A percentile compares a stretch with the other conserved stretches of the same genome.
Conservation (phyloP, 2,888 invertebrate species). For the Ptycholaimellus sp. region DNA sequence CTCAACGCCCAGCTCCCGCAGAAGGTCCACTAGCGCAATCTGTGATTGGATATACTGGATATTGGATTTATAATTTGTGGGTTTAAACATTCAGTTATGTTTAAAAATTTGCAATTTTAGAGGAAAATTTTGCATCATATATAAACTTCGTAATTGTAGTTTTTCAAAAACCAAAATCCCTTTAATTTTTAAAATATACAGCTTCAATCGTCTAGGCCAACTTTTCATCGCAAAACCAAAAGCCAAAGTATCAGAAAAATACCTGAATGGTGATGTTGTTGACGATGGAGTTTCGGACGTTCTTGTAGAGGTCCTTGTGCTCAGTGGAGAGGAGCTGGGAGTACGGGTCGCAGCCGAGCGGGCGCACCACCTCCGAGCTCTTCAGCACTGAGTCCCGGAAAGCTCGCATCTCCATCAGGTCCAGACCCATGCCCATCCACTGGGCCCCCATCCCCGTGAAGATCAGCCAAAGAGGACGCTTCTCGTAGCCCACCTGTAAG, state of each 20-base stretch:
- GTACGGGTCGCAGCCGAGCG: slow-evolving; percentile 57
- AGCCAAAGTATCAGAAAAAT: too few species aligned
- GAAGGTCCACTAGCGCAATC: slow-evolving; percentile 72
- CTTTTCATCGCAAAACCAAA: too few species aligned
- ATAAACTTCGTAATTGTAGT: too few species aligned
- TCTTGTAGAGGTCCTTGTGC: slow-evolving; percentile 38
- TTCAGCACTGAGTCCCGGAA: slow-evolving; percentile 54
- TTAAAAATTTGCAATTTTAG: neutral
- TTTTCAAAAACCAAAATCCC: too few species aligned
- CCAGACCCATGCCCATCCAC: slow-evolving; percentile 81
- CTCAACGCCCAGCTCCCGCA: slow-evolving; percentile 45
- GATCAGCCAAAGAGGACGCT: slow-evolving; percentile 56
- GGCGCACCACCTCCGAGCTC: slow-evolving; percentile 49
- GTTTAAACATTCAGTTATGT: neutral
- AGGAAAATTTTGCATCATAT: too few species aligned
- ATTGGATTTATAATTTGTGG: neutral
- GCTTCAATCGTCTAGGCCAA: too few species aligned
- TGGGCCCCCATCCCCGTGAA: slow-evolving; percentile 97
- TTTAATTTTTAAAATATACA: too few species aligned
- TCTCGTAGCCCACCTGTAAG: slow-evolving; percentile 8
- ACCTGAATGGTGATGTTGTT: slow-evolving; percentile 81
- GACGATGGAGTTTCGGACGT: slow-evolving; percentile 66
- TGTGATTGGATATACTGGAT: slow-evolving; percentile 15
- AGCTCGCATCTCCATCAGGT: slow-evolving; percentile 50
- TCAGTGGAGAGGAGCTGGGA: slow-evolving; percentile 51